phyloP scores from a whole-genome alignment of 64 coral and sea anemone species.

The Trachythela sp. region DNA sequence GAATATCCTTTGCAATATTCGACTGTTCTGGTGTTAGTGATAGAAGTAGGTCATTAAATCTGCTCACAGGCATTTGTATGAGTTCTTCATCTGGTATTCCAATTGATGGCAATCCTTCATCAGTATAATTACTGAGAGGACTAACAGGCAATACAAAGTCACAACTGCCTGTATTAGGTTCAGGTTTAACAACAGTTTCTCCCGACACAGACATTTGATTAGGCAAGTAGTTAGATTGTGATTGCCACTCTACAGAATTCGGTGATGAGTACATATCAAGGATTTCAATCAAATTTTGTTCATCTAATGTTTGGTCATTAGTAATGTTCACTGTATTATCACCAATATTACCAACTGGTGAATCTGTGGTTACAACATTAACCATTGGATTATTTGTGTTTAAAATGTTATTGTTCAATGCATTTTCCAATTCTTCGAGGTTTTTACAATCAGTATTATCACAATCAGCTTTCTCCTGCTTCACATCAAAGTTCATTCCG shows the following conservation, averaged over 20 bases:
- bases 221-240: not conserved
- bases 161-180: not conserved
- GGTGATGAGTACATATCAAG: not conserved
- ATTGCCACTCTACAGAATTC: not conserved
- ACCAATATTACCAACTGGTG: not conserved
- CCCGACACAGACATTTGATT: not conserved
- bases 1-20: conserved; percentile 72
- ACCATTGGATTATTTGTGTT: not conserved
- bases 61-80: conserved; percentile 76
- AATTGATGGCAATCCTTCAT: not conserved
- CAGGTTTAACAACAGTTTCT: not conserved
- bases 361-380: not conserved
- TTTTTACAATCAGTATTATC: not conserved
- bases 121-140: not conserved
- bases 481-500: not conserved
- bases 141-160: not conserved
- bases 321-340: not conserved
- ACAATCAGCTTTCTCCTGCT: not conserved
- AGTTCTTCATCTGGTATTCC: conserved; percentile 56
- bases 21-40: conserved; percentile 49
- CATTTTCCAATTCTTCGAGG: conserved; percentile 1
- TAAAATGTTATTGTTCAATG: not conserved
- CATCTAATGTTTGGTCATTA: not conserved
- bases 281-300: conserved; percentile 4
- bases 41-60: conserved; percentile 70